Evolutionary conservation across 2,888 invertebrate genomes (phyloP).

Genomic region (Steromphala cineraria): DNA sequence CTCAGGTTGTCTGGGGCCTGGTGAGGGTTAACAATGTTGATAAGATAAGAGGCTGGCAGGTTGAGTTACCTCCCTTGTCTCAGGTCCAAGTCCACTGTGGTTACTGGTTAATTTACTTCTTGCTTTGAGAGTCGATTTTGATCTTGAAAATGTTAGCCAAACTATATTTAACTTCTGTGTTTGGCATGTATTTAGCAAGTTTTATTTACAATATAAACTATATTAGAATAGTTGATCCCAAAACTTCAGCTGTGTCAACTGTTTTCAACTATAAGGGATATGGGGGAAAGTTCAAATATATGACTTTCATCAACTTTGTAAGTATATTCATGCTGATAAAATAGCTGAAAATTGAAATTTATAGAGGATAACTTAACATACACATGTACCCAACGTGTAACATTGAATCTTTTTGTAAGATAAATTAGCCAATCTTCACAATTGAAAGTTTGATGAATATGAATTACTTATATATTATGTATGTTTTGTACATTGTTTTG

Average conservation of each 20-base stretch:
- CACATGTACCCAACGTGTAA: no score
- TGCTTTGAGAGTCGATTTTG: no score
- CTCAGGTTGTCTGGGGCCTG: no score
- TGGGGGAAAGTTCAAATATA: conserved; percentile 19
- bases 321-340: background rate
- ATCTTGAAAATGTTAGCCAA: background rate
- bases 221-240: background rate
- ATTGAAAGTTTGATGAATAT: no score
- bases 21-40: no score
- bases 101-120: background rate
- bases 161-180: background rate
- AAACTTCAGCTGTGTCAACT: background rate
- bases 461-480: no score
- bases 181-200: background rate
- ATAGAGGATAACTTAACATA: no score
- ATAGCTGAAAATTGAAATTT: no score
- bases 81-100: background rate
- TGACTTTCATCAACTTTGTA: conserved; percentile 4
- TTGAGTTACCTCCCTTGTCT: background rate
- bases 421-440: no score
- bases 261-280: conserved; percentile 3
- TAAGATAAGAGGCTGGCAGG: no score
- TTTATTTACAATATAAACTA: background rate
- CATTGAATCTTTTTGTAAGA: no score
- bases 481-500: no score